Percentiles rank a stretch among this genome's conserved stretches.
phyloP scores from a whole-genome alignment of 2,113 vertebrate genomes.

The Cricetomys ansorgei region DNA sequence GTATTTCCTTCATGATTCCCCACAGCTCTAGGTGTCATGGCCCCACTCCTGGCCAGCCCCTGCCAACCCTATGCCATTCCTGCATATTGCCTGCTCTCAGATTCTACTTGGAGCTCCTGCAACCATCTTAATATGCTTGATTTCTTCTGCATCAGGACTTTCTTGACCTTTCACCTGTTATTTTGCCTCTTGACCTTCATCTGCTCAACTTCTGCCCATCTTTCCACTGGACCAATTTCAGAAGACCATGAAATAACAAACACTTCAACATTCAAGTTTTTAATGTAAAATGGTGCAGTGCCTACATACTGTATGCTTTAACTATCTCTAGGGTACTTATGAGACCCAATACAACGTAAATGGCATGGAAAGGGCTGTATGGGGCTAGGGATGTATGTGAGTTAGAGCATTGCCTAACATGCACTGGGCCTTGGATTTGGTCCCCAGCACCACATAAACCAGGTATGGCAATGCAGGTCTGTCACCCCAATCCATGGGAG shows the following conservation, averaged over 20 bases:
- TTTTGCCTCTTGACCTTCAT: background rate
- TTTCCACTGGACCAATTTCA: background rate
- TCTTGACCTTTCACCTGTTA: background rate
- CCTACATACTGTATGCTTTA: background rate
- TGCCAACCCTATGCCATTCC: background rate
- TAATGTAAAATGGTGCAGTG: background rate
- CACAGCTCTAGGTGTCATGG: background rate
- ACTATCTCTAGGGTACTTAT: background rate
- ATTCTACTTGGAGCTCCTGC: background rate
- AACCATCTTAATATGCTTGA: background rate
- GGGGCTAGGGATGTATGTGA: no score
- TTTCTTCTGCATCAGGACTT: background rate
- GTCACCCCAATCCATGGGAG: background rate
- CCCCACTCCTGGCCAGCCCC: background rate
- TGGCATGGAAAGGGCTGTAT: background rate
- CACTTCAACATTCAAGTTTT: background rate
- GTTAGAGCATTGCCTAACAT: background rate
- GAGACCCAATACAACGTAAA: background rate
- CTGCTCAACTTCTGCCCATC: background rate
- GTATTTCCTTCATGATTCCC: background rate
- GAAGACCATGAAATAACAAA: background rate
- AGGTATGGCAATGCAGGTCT: background rate
- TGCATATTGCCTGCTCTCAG: background rate
- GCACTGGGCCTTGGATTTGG: background rate
- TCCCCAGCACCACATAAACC: background rate